These are phyloP conservation scores for Oxygymnocypris stewartii DNA, from an alignment of 2,113 vertebrate genomes.

Conservation along the genomic window DNA sequence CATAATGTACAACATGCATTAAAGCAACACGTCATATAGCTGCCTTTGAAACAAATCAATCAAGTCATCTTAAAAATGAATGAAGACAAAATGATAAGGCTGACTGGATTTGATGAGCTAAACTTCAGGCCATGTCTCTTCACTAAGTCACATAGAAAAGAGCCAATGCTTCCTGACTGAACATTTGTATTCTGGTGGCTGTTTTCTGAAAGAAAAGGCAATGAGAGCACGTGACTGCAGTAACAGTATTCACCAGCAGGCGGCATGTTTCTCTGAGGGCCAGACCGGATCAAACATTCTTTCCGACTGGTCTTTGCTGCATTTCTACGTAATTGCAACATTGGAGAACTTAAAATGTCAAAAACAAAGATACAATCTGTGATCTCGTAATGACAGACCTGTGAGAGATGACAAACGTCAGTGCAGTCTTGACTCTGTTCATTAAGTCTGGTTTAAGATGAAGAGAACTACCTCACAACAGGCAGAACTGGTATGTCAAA, in stretches of 20 bases:
- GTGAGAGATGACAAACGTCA: not conserved
- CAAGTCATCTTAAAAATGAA: not conserved
- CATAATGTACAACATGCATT: not conserved
- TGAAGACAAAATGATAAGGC: not conserved
- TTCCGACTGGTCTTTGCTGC: not conserved
- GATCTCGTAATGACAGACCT: no score
- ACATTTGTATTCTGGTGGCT: not conserved
- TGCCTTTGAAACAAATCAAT: constrained; percentile 1
- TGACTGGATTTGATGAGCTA: not conserved
- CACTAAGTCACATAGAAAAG: not conserved
- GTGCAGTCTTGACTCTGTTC: no score
- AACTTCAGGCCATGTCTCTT: not conserved
- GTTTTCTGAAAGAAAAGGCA: not conserved
- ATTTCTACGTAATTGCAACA: not conserved
- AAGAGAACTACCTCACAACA: not conserved
- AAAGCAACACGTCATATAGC: constrained; percentile 14
- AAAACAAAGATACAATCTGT: not conserved
- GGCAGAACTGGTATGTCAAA: not conserved
- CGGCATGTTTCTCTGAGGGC: not conserved
- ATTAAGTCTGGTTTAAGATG: not conserved
- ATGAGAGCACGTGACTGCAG: not conserved
- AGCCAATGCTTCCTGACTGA: not conserved
- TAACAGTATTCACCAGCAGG: not conserved
- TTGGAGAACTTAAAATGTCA: not conserved
- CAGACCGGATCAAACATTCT: not conserved